Base-by-base conservation (phyloP, 64 coral and sea anemone genomes). In the Pachyseris speciosa region DNA sequence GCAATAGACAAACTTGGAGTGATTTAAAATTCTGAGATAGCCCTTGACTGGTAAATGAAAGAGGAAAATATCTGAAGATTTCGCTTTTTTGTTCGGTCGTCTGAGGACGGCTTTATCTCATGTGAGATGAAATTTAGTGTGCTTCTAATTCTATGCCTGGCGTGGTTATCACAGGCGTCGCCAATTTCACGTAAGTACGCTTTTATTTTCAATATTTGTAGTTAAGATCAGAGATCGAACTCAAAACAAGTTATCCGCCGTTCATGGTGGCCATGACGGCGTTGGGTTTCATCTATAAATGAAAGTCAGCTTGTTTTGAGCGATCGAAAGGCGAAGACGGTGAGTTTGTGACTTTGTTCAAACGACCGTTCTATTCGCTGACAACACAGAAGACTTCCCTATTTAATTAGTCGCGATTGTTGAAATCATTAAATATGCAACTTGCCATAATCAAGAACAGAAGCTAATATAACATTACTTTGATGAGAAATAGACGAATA, bases 21-120 rank as follows among this genome's bases (percentile, higher is more conserved):
- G 70, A 92, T 92, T 83, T 72, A 92, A 84, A 55, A 92, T 84
- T 92, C 89, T 84, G 78, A 92, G 64, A 83, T 92, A 70, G 79
- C 66, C n/a, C 48, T 72, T 72, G 61, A 90, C 88, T 81, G 88
- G 88, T 90, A 65, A 72, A 88, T 72, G 69, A 42, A 41, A 75
- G 65, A 74, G 50, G 45, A 42, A 71, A 60, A 52, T 73, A 51
- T 72, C 69, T 53, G 67, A 83, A 84, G 72, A 60, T 63, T 73
- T 59, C 60, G 75, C 1, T 63, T 81, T 57, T 80, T 6, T 7
- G 38, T 37, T 50, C 25, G 26, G 58, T 78, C 59, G 73, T 90
- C 73, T 70, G 37, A 45, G 34, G 66, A 83, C 43, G 88, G 61
- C 61, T 70, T 80, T 67, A 80, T 81, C 88, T 90, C 88, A 92